Conservation (phyloP, 1,140 invertebrate genomes). For the Acromyrmex heyeri region DNA sequence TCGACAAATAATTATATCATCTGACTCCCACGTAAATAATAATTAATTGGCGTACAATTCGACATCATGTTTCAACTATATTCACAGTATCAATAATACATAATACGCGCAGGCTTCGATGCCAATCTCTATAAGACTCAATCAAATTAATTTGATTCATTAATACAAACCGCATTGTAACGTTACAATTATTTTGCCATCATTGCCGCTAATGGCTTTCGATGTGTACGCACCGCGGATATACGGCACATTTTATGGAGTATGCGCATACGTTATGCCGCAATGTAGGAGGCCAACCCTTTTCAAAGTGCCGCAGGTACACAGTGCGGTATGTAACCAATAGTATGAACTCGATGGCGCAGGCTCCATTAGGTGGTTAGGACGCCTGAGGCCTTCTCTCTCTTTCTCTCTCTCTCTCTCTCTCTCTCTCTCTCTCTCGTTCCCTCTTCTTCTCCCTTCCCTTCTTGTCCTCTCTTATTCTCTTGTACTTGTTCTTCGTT, state of each 20-base stretch:
- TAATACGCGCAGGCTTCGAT: conserved; percentile 7
- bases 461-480: not conserved
- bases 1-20: conserved; percentile 45
- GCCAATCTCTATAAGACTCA: conserved; percentile 54
- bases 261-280: conserved; percentile 62
- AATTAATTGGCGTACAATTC: conserved; percentile 51
- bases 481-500: not conserved
- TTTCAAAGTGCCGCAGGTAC: conserved; percentile 61
- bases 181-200: conserved; percentile 64
- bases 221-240: conserved; percentile 43
- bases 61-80: conserved; percentile 43
- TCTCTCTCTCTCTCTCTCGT: not conserved
- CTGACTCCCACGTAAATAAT: conserved; percentile 32
- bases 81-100: not conserved
- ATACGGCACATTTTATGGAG: conserved; percentile 57
- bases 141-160: conserved; percentile 63
- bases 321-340: conserved; percentile 54
- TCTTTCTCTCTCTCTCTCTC: not conserved
- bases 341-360: conserved; percentile 62
- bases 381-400: conserved; percentile 37
- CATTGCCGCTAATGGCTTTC: conserved; percentile 52
- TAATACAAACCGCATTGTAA: conserved; percentile 55
- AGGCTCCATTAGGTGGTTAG: conserved; percentile 70
- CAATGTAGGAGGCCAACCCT: conserved; percentile 62
- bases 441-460: not conserved